phyloP scores from a whole-genome alignment of 2,113 vertebrate species.

The human region DNA sequence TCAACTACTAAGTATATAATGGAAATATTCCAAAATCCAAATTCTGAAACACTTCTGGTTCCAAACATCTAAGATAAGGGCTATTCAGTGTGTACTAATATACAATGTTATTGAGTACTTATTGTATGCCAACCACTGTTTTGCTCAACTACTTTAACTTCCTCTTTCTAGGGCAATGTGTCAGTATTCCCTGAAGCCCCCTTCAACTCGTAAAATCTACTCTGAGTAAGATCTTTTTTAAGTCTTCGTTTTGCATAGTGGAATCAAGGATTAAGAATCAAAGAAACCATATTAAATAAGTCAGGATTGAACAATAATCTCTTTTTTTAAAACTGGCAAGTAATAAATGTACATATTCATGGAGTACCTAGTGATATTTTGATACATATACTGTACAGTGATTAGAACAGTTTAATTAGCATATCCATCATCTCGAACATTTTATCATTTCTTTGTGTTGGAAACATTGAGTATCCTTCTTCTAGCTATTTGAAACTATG shows the following conservation, averaged over 20 bases:
- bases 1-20: background rate
- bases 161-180: constrained; percentile 65
- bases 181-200: constrained; percentile 54
- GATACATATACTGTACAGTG: background rate
- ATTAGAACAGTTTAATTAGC: background rate
- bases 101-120: background rate
- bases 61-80: background rate
- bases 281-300: background rate
- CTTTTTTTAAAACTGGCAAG: background rate
- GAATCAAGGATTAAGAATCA: constrained; percentile 9
- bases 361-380: background rate
- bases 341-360: background rate
- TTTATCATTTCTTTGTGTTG: background rate
- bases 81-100: background rate
- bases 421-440: background rate
- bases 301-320: background rate
- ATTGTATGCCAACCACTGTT: background rate
- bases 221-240: constrained; percentile 87
- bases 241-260: background rate
- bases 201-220: constrained; percentile 77
- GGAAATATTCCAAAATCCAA: background rate
- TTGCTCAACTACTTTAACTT: constrained; percentile 7
- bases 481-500: background rate
- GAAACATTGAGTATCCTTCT: background rate
- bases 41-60: background rate